Base-by-base conservation (phyloP, 2,113 vertebrate genomes). In the Clupea harengus region DNA sequence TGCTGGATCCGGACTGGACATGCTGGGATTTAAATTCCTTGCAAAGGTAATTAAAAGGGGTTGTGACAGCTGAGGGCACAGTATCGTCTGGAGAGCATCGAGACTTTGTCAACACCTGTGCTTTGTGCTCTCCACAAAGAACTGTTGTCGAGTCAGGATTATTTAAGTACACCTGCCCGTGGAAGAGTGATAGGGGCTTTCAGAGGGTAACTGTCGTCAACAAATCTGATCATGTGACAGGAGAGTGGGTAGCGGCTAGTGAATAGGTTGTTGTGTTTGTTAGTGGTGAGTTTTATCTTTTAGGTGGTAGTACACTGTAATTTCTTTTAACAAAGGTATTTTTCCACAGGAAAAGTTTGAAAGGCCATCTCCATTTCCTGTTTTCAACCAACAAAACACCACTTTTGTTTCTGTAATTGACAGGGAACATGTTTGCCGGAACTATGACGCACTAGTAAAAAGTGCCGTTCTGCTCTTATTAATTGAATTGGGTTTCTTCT, bases 31-130 rank as follows among this genome's bases (percentile, higher is more conserved):
- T 84, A 85, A 11, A 72, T 82, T 86, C 83, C 81, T 85, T 81
- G 11, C 13, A 39, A 78, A 80, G 50, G 57, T 87, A 87, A 89
- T 88, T 89, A 83, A 67, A 80, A 64, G 80, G 39, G 82, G 32
- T 82, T 86, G 50, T 82, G 22, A 85, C 44, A 49, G 83, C 81
- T 52, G 82, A 32, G 28, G 25, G 64, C 22, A 67, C 85, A 83
- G 82, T 85, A 81, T 82, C 18, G 5, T 67, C 86, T 80, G 39
- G 78, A 72, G 46, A 46, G 39, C 17, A 6, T 82, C 81, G 83
- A 81, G 46, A 78, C 45, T 17, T 78, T 83, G 81, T 82, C 81
- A 85, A n/a, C 87, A 86, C 84, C 83, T 84, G 85, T 3, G 82
- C 45, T 50, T 49, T 78, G 57, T 75, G 45, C 45, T 81, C 78